Base-by-base conservation (phyloP, 2,113 vertebrate species). In the Pelecanoides urinatrix region DNA sequence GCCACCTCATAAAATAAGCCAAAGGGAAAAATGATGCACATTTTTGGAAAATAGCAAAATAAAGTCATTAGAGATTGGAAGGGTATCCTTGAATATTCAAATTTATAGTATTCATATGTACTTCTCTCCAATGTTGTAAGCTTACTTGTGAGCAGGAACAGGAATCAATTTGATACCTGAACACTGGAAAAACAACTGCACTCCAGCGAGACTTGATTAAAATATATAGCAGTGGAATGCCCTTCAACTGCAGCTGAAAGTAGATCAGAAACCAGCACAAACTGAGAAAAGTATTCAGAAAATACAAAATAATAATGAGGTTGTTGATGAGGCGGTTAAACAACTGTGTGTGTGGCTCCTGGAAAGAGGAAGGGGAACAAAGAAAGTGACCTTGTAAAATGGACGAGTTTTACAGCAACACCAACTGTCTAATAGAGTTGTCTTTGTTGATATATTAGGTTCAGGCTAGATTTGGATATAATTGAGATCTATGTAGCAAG, bases 401-500 rank as follows among this genome's bases (percentile, higher is more conserved):
- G 19, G 78, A 34, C 7, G 58, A 90, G 82, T 56, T 49, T 58
- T 45, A 73, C 50, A 70, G 85, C 65, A 73, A 66, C 44, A 36
- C 2, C 92, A 72, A 20, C 53, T 75, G 42, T 45, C 62, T 91
- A 73, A 88, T 14, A 76, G 67, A 94, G 82, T 81, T 76, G 72
- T 76, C 75, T 56, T 4, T 52, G 78, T 49, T 92, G 88, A 87
- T 92, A 4, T 2, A 88, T 86, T 38, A 79, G 68, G 86, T 92
- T 58, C 88, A 74, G 83, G 76, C 38, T 89, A n/a, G 10, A 50
- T 30, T 38, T 34, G 55, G 86, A 77, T 90, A 71, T 63, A 89
- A 94, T 11, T 67, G 91, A 96, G 94, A 92, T 84, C 89, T 83
- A 84, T 52, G 68, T 55, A 83, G 96, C 4, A 0, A 52, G 74